Evolutionary conservation across 2,113 vertebrate species (phyloP).

Genomic region (Corydoras sp.): DNA sequence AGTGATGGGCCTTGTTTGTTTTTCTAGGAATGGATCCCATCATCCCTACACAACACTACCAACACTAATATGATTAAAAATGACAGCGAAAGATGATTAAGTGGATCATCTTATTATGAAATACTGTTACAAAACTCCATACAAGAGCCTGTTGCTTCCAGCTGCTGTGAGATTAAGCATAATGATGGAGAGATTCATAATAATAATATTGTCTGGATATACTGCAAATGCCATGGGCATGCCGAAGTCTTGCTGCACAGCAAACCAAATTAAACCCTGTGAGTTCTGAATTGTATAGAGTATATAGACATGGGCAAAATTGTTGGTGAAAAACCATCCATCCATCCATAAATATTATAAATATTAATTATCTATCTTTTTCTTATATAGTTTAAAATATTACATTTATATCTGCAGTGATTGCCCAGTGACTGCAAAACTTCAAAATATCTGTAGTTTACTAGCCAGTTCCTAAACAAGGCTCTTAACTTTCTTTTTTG

Average conservation of each 20-base stretch:
- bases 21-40: slow-evolving; percentile 23
- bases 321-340: no score
- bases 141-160: slow-evolving; percentile 19
- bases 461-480: no score
- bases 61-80: slow-evolving; percentile 33
- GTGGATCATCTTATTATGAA: slow-evolving; percentile 23
- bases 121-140: slow-evolving; percentile 20
- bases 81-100: slow-evolving; percentile 26
- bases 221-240: neutral
- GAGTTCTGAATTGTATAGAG: neutral
- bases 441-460: no score
- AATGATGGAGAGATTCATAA: slow-evolving; percentile 13
- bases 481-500: no score
- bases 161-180: slow-evolving; percentile 15
- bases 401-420: no score
- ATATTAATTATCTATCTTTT: no score
- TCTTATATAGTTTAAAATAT: no score
- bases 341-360: no score
- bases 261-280: neutral
- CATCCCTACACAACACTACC: slow-evolving; percentile 23
- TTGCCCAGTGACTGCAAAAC: no score
- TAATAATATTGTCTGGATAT: neutral
- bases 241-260: slow-evolving; percentile 7
- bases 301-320: no score
- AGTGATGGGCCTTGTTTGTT: slow-evolving; percentile 34